These are phyloP conservation scores for Rhingia campestris DNA, from an alignment of 2,888 invertebrate genomes.

Conservation along the genomic window DNA sequence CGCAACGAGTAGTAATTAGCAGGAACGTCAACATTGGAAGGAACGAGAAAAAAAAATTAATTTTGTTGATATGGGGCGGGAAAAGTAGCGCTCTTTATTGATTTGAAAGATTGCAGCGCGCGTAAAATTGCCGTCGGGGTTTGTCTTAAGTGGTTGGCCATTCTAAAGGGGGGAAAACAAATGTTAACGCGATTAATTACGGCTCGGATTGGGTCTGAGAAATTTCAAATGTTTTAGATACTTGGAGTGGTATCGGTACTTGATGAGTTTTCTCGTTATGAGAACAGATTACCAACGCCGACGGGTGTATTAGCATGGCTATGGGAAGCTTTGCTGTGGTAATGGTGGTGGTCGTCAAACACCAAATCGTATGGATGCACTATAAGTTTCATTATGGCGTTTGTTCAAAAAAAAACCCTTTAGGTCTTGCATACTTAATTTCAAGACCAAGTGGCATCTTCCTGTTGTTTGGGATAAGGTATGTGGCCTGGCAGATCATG, in stretches of 20 bases:
- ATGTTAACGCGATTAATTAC: constrained; percentile 13
- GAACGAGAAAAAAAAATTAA: constrained; percentile 5
- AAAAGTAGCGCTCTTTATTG: constrained; percentile 8
- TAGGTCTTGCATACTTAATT: too few relatives aligned
- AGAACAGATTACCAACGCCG: too few relatives aligned
- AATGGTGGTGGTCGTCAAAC: too few relatives aligned
- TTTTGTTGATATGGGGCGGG: constrained; percentile 5
- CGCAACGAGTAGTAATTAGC: constrained; percentile 23
- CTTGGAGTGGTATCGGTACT: not conserved
- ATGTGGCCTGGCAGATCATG: too few relatives aligned
- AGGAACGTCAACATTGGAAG: constrained; percentile 21
- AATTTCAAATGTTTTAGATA: not conserved
- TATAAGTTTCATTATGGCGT: too few relatives aligned
- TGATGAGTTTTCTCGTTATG: not conserved
- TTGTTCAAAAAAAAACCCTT: too few relatives aligned
- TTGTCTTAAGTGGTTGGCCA: not conserved
- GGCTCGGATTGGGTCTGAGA: not conserved
- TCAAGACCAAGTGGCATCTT: too few relatives aligned
- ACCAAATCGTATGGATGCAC: too few relatives aligned
- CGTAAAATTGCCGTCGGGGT: constrained; percentile 22
- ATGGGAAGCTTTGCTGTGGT: too few relatives aligned
- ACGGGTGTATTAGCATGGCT: too few relatives aligned
- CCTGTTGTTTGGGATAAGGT: too few relatives aligned
- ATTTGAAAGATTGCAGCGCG: constrained; percentile 13
- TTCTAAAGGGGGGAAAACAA: not conserved